Evolutionary conservation across 2,797 vertebrate species (phyloP).

Genomic region (Dermochelys coriacea): DNA sequence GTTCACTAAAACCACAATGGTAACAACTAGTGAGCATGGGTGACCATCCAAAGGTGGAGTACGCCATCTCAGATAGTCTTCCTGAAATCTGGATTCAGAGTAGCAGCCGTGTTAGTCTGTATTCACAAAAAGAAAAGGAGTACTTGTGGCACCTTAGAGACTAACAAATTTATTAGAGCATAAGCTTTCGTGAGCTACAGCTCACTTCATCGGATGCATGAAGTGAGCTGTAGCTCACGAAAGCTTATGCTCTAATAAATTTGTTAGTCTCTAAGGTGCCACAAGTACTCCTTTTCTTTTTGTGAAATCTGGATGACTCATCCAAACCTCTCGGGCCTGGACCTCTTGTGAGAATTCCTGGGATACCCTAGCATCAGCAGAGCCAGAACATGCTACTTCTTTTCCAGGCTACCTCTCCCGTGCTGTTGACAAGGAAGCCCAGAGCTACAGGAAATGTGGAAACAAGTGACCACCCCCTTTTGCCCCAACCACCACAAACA

Average conservation of each 20-base stretch:
- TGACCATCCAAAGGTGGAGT: not conserved
- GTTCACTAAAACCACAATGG: not conserved
- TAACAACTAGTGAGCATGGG: not conserved
- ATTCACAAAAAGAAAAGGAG: too few species aligned
- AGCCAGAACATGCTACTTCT: not conserved
- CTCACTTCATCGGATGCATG: too few species aligned
- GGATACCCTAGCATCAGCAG: not conserved
- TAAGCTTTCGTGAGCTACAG: too few species aligned
- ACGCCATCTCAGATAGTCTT: not conserved
- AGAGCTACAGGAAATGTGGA: not conserved
- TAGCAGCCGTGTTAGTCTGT: too few species aligned
- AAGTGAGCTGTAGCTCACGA: too few species aligned
- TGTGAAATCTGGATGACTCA: rapidly evolving
- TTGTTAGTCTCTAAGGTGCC: too few species aligned
- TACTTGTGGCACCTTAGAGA: too few species aligned
- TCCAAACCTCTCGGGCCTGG: rapidly evolving
- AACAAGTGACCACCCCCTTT: not conserved
- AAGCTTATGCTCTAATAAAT: too few species aligned
- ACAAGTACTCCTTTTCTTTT: too few species aligned
- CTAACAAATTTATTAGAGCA: too few species aligned
- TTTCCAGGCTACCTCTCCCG: not conserved
- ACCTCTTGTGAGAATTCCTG: rapidly evolving
- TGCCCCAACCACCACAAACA: not conserved
- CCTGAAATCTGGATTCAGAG: not conserved
- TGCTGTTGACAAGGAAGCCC: not conserved